Evolutionary conservation across 2,113 vertebrate species (phyloP), one percentile per base, ranked within the genome.

Genomic region (Natator depressus): DNA sequence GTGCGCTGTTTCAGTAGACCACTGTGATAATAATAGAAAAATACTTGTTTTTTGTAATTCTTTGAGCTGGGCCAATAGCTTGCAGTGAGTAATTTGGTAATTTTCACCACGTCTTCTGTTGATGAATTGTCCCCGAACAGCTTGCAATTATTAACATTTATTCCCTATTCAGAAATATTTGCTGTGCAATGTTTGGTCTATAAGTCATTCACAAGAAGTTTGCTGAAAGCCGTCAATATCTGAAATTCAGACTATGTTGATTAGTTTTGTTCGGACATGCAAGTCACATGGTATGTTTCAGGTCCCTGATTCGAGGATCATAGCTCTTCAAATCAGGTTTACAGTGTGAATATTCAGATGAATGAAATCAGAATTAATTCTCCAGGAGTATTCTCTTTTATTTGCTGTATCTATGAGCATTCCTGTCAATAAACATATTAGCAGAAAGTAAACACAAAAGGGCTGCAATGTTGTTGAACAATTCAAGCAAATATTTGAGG

Each of bases 131-230:
- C 38, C 89, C 72, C n/a, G 78, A 87, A 90, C 31, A 91, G 24
- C 59, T 94, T 93, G 53, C n/a, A 92, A 14, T 80, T 91, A 51
- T 69, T 83, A 69, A 94, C 89, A 82, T 24, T 2, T 55, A 20
- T 78, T 94, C 84, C 27, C 90, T 85, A 55, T 84, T 95, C 72
- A 81, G 62, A 46, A 72, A 38, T 16, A 29, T 27, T 78, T 78
- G 38, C 42, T 29, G 42, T 84, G 89, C 50, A 93, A 89, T 81
- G 95, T 95, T 79, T 96, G 27, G 55, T 88, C 80, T 80, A 19
- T 38, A 72, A 72, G n/a, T 22, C 42, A 82, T 31, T 92, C 53
- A 13, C 62, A 57, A 84, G 69, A 79, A 53, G 59, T 10, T 46
- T 47, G 2, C 16, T 80, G 69, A 55, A 59, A 78, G 4, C 3